Evolutionary conservation across 2,113 vertebrate species (phyloP).

Genomic region (Gopherus flavomarginatus): DNA sequence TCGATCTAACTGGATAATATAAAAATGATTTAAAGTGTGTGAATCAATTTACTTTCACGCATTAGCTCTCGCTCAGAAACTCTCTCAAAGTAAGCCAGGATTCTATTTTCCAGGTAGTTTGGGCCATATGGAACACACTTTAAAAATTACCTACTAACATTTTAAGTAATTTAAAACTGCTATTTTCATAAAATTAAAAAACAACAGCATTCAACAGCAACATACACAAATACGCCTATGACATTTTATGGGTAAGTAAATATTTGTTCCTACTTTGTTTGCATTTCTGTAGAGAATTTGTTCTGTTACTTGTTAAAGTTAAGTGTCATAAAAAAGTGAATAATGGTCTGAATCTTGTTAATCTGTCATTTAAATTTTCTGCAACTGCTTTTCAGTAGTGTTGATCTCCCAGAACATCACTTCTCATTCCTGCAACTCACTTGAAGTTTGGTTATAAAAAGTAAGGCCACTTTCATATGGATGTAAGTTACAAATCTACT

Average conservation of each 20-base stretch:
- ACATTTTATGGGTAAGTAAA: neutral
- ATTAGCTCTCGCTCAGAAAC: rapidly evolving
- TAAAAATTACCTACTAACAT: slow-evolving; percentile 21
- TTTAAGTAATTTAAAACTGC: neutral
- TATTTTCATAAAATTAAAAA: slow-evolving; percentile 26
- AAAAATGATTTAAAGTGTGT: neutral
- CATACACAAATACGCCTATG: neutral
- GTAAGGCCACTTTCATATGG: neutral
- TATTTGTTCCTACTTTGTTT: neutral
- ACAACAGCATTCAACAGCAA: neutral
- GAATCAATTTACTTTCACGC: neutral
- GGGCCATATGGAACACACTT: neutral
- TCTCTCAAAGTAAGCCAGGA: neutral
- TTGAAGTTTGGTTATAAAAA: slow-evolving; percentile 21
- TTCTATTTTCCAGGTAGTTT: neutral
- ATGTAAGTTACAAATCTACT: slow-evolving; percentile 24
- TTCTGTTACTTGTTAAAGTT: neutral
- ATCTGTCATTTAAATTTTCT: slow-evolving; percentile 26
- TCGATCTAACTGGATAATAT: neutral
- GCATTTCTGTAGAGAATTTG: neutral
- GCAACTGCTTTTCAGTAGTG: slow-evolving; percentile 21
- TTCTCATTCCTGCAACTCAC: slow-evolving; percentile 9
- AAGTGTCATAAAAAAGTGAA: neutral
- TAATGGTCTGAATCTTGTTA: slow-evolving; percentile 17
- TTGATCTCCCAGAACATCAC: neutral